Conservation (phyloP, 2,113 vertebrate species). For the Dissostichus mawsoni region DNA sequence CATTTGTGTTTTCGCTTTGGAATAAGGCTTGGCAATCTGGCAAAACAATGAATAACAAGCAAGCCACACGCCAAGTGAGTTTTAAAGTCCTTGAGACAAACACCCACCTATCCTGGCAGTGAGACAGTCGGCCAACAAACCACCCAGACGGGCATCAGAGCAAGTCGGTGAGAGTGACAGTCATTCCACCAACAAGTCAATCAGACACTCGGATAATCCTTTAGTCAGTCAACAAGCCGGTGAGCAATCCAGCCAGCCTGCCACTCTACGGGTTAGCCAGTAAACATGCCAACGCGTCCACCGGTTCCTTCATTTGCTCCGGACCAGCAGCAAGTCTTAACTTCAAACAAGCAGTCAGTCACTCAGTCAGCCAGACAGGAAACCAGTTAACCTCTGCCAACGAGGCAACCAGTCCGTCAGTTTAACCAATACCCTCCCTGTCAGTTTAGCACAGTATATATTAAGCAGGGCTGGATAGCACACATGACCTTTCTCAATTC, state of each 20-base stretch:
- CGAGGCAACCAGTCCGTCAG: constrained; percentile 62
- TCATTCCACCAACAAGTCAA: constrained; percentile 59
- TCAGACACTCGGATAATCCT: constrained; percentile 59
- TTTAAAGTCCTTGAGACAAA: constrained; percentile 25
- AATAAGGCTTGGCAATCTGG: not conserved
- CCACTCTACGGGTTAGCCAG: constrained; percentile 55
- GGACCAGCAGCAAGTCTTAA: constrained; percentile 46
- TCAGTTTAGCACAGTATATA: constrained; percentile 67
- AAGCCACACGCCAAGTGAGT: constrained; percentile 6
- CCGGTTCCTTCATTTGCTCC: constrained; percentile 53
- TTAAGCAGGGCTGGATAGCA: constrained; percentile 71
- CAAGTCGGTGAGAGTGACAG: constrained; percentile 57
- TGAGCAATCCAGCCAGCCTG: constrained; percentile 55
- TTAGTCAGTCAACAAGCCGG: constrained; percentile 65
- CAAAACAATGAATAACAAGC: not conserved
- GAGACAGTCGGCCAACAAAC: constrained; percentile 28
- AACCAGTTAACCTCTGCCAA: constrained; percentile 76
- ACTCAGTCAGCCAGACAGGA: constrained; percentile 63
- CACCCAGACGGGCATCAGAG: constrained; percentile 32
- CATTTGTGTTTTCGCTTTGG: not conserved
- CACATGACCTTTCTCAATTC: constrained; percentile 81
- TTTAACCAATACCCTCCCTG: constrained; percentile 62
- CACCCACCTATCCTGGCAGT: constrained; percentile 21
- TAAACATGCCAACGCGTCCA: constrained; percentile 53
- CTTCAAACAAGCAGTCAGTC: constrained; percentile 71